Evolutionary conservation across 2,113 vertebrate species (phyloP).

Genomic region (Ptilonorhynchus violaceus): DNA sequence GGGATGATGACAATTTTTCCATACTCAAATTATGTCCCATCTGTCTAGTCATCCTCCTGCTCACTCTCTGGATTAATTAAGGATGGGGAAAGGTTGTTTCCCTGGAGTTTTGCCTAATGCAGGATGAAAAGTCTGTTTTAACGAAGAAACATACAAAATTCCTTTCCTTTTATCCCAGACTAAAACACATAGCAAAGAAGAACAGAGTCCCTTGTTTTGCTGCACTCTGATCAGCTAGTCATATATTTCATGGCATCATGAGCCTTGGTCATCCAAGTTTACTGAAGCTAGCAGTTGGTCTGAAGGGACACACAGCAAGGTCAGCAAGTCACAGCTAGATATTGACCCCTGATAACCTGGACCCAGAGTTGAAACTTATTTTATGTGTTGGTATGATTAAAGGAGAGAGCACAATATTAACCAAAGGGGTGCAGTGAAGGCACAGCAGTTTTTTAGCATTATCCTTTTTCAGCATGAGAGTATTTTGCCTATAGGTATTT

Average conservation of each 20-base stretch:
- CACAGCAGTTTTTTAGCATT: background rate
- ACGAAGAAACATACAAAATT: conserved; percentile 17
- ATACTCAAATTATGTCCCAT: conserved; percentile 64
- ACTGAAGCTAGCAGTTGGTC: background rate
- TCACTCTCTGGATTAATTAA: conserved; percentile 67
- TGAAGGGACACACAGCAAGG: background rate
- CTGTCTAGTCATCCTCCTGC: conserved; percentile 59
- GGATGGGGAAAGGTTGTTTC: conserved; percentile 53
- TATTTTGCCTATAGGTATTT: background rate
- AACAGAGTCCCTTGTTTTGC: background rate
- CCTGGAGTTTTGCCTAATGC: conserved; percentile 52
- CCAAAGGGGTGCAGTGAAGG: background rate
- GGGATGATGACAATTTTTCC: conserved; percentile 62
- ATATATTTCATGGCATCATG: background rate
- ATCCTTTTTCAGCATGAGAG: background rate
- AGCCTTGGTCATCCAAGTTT: background rate
- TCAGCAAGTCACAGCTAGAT: background rate
- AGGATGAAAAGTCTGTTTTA: conserved; percentile 48
- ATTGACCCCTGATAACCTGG: background rate
- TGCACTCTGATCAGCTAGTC: background rate
- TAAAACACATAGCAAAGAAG: background rate
- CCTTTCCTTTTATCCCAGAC: background rate
- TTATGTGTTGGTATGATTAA: background rate
- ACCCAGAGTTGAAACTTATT: background rate
- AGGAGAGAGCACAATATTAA: background rate